Percentiles rank a stretch among this genome's conserved stretches.
These are phyloP conservation scores for Lampropteryx suffumata DNA, from an alignment of 2,888 invertebrate genomes.

Conservation along the genomic window DNA sequence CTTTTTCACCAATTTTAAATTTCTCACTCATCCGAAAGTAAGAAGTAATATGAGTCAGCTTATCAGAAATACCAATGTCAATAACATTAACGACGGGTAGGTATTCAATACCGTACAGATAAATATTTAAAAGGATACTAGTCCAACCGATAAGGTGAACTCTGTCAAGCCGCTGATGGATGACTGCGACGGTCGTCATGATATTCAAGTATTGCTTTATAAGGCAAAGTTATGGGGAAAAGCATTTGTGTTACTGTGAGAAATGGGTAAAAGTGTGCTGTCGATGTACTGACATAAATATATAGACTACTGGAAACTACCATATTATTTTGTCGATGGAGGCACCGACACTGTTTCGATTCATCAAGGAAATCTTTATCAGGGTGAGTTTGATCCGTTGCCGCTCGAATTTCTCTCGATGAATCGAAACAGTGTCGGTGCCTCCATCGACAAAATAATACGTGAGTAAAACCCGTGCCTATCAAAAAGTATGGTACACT, in stretches of 20 bases:
- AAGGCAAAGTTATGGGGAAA: conserved; percentile 32
- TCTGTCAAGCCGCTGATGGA: conserved; percentile 40
- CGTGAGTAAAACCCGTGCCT: too few species aligned
- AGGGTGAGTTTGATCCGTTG: too few species aligned
- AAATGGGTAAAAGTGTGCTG: conserved; percentile 3
- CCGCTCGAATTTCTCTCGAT: too few species aligned
- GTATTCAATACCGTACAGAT: conserved; percentile 30
- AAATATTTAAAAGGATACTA: conserved; percentile 36
- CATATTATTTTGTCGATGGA: too few species aligned
- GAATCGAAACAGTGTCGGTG: too few species aligned
- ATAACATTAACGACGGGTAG: conserved; percentile 22
- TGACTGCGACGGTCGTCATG: conserved; percentile 24
- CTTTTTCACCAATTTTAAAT: too few species aligned
- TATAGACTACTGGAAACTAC: neutral
- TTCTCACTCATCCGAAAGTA: too few species aligned
- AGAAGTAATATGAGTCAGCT: neutral
- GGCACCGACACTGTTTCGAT: too few species aligned
- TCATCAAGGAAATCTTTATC: too few species aligned
- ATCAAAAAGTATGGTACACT: too few species aligned
- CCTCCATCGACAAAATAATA: too few species aligned
- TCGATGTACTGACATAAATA: neutral
- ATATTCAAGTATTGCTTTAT: conserved; percentile 23
- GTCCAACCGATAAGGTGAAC: conserved; percentile 45
- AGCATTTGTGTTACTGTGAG: conserved; percentile 22
- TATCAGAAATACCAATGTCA: conserved; percentile 18